Base-by-base conservation (phyloP, 2,888 invertebrate species). In the Ectobius pallidus region DNA sequence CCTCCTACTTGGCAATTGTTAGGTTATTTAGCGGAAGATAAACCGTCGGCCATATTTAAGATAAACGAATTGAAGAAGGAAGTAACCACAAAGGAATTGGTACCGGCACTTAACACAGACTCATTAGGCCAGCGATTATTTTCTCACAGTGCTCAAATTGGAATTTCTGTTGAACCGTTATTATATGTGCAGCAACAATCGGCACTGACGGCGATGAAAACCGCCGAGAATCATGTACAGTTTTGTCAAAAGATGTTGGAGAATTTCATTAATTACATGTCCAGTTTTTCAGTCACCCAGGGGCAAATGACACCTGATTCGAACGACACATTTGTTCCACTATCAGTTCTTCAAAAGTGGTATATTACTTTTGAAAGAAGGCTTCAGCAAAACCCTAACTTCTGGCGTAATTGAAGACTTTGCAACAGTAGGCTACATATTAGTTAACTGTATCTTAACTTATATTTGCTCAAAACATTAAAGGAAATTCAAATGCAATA, bases 11-110 rank as follows among this genome's bases (percentile, higher is more conserved):
- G 99, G 99, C 95, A 96, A 81, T 90, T 93, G 63, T 86, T 99
- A 42, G 99, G 99, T 0, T 92, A 92, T 80, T 92, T 99, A 76
- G 93, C 96, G 2, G 99, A 99, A 81, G 84, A 86, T 1, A 99
- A 99, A 81, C 99, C 99, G 0, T 99, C 99, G 16, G 97, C 95
- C 0, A 98, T 99, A 77, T 99, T 96, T 81, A 97, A 96, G 85
- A 94, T 99, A 77, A 93, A 95, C 0, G 92, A 91, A 78, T 83
- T 95, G 34, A 95, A 94, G 79, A 93, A 91, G 79, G 49, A 16
- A 42, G 16, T 3, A 72, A 85, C 85, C 75, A 84, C 82, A 77
- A 39, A n/a, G n/a, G 39, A 9, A 14, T 9, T 39, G 39, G 14
- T 39, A 14, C 14, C 39, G 39, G 39, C 6, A 39, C 39, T 39